Evolutionary conservation across 2,888 invertebrate species (phyloP), one percentile per base, ranked within the genome.

Genomic region (Phalera bucephala): DNA sequence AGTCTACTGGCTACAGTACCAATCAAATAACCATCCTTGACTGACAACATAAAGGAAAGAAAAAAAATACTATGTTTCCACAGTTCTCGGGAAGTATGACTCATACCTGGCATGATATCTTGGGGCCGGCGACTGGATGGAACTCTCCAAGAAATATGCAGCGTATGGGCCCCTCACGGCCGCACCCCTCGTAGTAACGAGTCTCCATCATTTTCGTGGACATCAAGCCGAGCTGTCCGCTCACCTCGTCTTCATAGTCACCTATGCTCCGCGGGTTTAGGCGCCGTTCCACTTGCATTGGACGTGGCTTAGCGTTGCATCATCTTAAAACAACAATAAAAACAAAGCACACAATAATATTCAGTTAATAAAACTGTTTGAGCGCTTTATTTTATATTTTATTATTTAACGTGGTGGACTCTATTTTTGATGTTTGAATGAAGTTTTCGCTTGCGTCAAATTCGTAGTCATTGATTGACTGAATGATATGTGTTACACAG

Each of bases 101-200:
- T 49, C 50, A 51, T 69, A 96, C 96, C 91, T 96, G 96, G 66
- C 95, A 95, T 32, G 95, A 93, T 66, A 96, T 95, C 86, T 95
- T 95, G 3, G 95, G 96, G 1, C 96, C 96, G 7, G 93, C 95
- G 5, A 94, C 93, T 1, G 93, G 93, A 72, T 95, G 94, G 64
- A 95, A 94, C 65, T 94, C 92, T 40, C 95, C 95, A 21, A 96
- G 91, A 72, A 96, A 96, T 76, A 96, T 95, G 64, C 96, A 96
- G 33, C 95, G 91, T 49, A 96, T 95, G 4, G 94, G 93, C 3
- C 95, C 95, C 67, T 95, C 94, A 31, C 92, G 91, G 6, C 92
- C 93, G 51, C 92, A 93, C 2, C 93, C 92, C 62, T 93, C 92
- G 55, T 90, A 91, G 57, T 90, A 91, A 12, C 88, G 74, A 1